phyloP scores from a whole-genome alignment of 1,140 invertebrate species.

The Papilio aristodemus region DNA sequence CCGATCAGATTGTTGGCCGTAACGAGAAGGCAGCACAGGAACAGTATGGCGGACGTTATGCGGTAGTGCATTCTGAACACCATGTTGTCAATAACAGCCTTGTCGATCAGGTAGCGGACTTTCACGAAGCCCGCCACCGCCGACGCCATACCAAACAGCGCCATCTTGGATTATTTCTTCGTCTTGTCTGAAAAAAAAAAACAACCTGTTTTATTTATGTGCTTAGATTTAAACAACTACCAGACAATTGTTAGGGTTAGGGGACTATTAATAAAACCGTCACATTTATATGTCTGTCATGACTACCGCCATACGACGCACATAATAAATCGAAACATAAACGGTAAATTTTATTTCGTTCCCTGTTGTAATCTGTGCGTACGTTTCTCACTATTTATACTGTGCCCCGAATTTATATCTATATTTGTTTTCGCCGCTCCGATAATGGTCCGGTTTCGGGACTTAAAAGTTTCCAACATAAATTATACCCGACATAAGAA shows the following conservation, averaged over 20 bases:
- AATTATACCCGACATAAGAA: neutral
- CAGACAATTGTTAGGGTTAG: slow-evolving; percentile 42
- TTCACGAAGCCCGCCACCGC: slow-evolving; percentile 92
- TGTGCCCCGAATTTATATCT: slow-evolving; percentile 46
- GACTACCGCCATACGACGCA: slow-evolving; percentile 63
- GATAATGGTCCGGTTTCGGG: slow-evolving; percentile 15
- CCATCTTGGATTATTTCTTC: slow-evolving; percentile 82
- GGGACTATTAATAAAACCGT: slow-evolving; percentile 57
- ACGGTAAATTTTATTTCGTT: slow-evolving; percentile 59
- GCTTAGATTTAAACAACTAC: slow-evolving; percentile 31
- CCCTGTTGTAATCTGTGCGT: slow-evolving; percentile 55
- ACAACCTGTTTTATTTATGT: slow-evolving; percentile 36
- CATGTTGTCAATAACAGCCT: slow-evolving; percentile 93
- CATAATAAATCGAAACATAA: slow-evolving; percentile 65
- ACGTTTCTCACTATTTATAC: slow-evolving; percentile 54
- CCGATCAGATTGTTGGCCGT: slow-evolving; percentile 94
- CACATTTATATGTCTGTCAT: slow-evolving; percentile 41
- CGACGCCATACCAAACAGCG: slow-evolving; percentile 89
- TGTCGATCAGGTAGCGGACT: slow-evolving; percentile 91
- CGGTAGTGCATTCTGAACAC: slow-evolving; percentile 94
- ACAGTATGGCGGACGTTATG: slow-evolving; percentile 92
- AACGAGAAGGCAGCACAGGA: slow-evolving; percentile 92
- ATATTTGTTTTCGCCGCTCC: slow-evolving; percentile 39
- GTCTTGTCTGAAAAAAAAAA: slow-evolving; percentile 68
- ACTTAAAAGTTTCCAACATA: slow-evolving; percentile 4